Conservation (phyloP, 2,888 invertebrate genomes). For the Sceliomorpha sp. region DNA sequence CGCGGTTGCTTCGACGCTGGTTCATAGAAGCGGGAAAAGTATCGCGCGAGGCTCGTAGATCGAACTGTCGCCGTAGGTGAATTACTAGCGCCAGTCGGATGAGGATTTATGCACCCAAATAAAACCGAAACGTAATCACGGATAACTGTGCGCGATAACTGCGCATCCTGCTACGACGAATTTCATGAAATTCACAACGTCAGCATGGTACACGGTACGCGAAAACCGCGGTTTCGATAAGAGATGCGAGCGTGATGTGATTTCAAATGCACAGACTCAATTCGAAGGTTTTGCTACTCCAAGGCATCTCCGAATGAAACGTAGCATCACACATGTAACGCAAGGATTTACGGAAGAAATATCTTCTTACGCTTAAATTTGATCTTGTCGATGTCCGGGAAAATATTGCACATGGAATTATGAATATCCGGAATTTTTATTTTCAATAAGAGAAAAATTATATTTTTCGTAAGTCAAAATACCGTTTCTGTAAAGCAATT, state of each 20-base stretch:
- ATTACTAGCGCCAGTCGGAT: slow-evolving; percentile 21
- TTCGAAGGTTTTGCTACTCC: slow-evolving; percentile 6
- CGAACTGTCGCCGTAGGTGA: slow-evolving; percentile 30
- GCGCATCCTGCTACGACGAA: background rate
- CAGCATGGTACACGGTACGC: background rate
- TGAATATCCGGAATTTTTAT: too few species aligned
- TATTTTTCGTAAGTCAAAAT: too few species aligned
- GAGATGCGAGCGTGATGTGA: slow-evolving; percentile 23
- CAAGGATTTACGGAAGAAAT: slow-evolving; percentile 6
- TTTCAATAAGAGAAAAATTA: background rate
- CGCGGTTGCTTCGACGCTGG: background rate
- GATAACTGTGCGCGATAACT: slow-evolving; percentile 6
- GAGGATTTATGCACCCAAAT: slow-evolving; percentile 3
- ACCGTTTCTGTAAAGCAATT: too few species aligned
- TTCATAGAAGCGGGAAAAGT: slow-evolving; percentile 4
- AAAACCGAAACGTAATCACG: slow-evolving; percentile 19
- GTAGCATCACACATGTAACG: slow-evolving; percentile 10
- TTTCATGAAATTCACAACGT: slow-evolving; percentile 5
- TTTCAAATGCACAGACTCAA: slow-evolving; percentile 17
- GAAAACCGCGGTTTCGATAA: slow-evolving; percentile 16
- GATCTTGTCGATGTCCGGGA: too few species aligned
- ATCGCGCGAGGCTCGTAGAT: slow-evolving; percentile 8
- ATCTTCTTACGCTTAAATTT: background rate
- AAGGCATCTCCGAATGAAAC: slow-evolving; percentile 13
- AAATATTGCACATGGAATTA: too few species aligned